Conservation (phyloP, 1,140 invertebrate genomes). For the Drosophila burlai region DNA sequence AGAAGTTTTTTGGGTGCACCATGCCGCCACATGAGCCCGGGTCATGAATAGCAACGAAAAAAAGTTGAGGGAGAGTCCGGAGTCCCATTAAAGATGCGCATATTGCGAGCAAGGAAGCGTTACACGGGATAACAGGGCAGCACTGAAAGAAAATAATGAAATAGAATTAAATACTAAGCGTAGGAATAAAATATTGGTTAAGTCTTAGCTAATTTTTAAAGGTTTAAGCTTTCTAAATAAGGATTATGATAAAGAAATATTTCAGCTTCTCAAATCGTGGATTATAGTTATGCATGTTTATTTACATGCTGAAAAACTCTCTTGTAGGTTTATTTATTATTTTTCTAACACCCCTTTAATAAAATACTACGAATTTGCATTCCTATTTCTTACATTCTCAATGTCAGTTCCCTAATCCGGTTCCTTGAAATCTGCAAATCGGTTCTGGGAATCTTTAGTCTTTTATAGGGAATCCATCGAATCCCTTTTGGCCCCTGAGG, state of each 20-base stretch:
- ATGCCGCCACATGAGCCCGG: conserved; percentile 3
- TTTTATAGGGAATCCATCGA: not conserved
- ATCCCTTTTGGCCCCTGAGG: conserved; percentile 2
- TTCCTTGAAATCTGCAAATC: not conserved
- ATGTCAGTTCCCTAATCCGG: not conserved
- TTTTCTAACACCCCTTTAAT: no score
- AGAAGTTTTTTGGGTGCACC: conserved; percentile 20
- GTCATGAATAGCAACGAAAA: conserved; percentile 3
- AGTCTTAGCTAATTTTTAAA: no score
- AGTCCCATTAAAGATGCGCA: conserved; percentile 26
- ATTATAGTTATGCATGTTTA: no score
- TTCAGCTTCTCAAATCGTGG: no score
- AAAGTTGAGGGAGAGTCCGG: conserved; percentile 4
- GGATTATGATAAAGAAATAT: no score
- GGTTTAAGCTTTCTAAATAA: no score
- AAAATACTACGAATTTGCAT: not conserved
- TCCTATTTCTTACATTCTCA: not conserved
- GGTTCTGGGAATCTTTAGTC: conserved; percentile 15
- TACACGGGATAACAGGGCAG: not conserved
- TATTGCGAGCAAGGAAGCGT: conserved; percentile 13
- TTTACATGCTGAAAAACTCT: not conserved
- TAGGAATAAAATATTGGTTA: not conserved
- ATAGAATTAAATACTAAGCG: not conserved
- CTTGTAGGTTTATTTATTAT: not conserved
- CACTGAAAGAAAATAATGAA: not conserved